These are phyloP conservation scores for Chrysolina americana DNA, from an alignment of 2,888 invertebrate species.

Conservation along the genomic window DNA sequence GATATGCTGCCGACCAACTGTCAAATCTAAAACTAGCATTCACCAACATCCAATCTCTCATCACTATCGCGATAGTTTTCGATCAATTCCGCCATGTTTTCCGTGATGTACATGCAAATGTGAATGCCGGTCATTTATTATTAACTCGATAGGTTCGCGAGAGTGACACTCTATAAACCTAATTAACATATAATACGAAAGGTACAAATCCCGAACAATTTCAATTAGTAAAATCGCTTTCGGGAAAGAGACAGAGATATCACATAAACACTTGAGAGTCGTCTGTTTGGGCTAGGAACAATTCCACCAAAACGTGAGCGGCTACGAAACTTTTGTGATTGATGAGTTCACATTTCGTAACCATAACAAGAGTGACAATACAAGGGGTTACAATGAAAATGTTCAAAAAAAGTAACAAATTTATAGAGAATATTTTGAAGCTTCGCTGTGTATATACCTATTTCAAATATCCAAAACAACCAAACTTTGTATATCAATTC, in stretches of 20 bases:
- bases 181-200: constrained; percentile 46
- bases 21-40: too few relatives aligned
- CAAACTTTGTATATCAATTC: too few relatives aligned
- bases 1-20: too few relatives aligned
- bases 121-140: constrained; percentile 33
- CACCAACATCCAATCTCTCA: not conserved
- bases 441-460: too few relatives aligned
- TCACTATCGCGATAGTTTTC: not conserved
- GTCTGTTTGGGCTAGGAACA: not conserved
- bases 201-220: constrained; percentile 43
- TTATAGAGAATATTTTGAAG: too few relatives aligned
- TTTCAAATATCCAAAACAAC: too few relatives aligned
- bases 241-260: constrained; percentile 26
- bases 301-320: not conserved
- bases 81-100: not conserved
- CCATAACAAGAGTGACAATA: too few relatives aligned
- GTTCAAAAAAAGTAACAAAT: too few relatives aligned
- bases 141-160: constrained; percentile 32
- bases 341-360: too few relatives aligned
- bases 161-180: constrained; percentile 30
- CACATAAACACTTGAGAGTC: constrained; percentile 3
- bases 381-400: too few relatives aligned
- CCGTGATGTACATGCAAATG: constrained; percentile 18
- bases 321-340: too few relatives aligned
- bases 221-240: constrained; percentile 46